Evolutionary conservation across 2,888 invertebrate species (phyloP).

Genomic region (Phania funesta): DNA sequence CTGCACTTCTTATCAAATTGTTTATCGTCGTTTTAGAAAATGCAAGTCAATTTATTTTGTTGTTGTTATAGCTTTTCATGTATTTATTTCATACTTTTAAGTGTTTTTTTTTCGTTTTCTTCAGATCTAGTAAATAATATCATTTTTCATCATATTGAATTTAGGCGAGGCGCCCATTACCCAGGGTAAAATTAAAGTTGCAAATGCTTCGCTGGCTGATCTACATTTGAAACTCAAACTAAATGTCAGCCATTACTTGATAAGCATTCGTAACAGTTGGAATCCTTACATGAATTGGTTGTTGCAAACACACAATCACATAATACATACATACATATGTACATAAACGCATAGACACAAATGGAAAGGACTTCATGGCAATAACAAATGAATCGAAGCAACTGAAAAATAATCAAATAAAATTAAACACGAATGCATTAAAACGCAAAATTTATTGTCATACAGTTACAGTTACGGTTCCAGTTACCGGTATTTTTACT

Average conservation of each 20-base stretch:
- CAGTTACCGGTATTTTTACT: background rate
- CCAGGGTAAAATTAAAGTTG: too few relatives aligned
- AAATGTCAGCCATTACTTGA: conserved; percentile 41
- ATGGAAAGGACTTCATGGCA: background rate
- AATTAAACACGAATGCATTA: conserved; percentile 38
- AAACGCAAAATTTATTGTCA: conserved; percentile 49
- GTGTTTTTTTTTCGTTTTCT: too few relatives aligned
- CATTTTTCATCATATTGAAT: too few relatives aligned
- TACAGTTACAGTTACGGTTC: conserved; percentile 28
- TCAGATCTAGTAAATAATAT: too few relatives aligned
- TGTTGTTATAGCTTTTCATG: too few relatives aligned
- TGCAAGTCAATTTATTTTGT: too few relatives aligned
- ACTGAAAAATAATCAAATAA: conserved; percentile 15
- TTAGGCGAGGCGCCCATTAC: too few relatives aligned
- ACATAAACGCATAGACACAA: background rate
- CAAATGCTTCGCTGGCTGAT: background rate
- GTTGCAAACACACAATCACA: background rate
- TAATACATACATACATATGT: too few relatives aligned
- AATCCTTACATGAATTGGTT: background rate
- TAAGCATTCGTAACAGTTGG: conserved; percentile 31
- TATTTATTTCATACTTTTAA: too few relatives aligned
- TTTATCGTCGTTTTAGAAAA: too few relatives aligned
- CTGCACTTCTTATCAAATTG: too few relatives aligned
- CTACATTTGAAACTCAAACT: background rate
- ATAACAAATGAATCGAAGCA: conserved; percentile 15